Conservation (phyloP, 2,888 invertebrate species). For the Polyploca ridens region DNA sequence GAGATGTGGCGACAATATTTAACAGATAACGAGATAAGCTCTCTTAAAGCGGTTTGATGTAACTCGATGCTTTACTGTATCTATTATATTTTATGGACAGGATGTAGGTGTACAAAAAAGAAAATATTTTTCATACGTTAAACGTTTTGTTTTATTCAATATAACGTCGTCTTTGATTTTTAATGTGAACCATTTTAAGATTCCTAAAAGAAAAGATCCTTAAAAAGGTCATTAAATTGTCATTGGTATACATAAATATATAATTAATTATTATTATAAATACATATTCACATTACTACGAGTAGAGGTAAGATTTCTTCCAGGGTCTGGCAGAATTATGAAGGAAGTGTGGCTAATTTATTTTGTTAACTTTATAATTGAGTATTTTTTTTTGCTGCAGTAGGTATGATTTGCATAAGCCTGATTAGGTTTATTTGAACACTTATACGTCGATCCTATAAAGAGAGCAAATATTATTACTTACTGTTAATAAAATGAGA, state of each 20-base stretch:
- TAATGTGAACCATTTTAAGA: conserved; percentile 18
- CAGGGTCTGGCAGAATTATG: too few species aligned
- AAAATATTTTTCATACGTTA: conserved; percentile 34
- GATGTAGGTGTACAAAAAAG: conserved; percentile 35
- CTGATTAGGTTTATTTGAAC: neutral
- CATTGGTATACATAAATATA: neutral
- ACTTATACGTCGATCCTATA: neutral
- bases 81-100: conserved; percentile 70
- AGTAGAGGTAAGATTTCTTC: too few species aligned
- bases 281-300: neutral
- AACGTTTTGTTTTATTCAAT: conserved; percentile 23
- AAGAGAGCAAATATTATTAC: neutral
- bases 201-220: too few species aligned
- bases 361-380: too few species aligned
- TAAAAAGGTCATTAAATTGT: too few species aligned
- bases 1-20: conserved; percentile 76
- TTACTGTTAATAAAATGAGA: neutral
- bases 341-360: too few species aligned
- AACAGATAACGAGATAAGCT: conserved; percentile 76
- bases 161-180: conserved; percentile 18
- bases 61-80: conserved; percentile 70
- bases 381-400: too few species aligned
- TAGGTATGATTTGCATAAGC: neutral
- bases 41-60: conserved; percentile 74
- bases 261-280: neutral